Conservation (phyloP, 2,797 vertebrate genomes). For the Pelochelys cantorii region DNA sequence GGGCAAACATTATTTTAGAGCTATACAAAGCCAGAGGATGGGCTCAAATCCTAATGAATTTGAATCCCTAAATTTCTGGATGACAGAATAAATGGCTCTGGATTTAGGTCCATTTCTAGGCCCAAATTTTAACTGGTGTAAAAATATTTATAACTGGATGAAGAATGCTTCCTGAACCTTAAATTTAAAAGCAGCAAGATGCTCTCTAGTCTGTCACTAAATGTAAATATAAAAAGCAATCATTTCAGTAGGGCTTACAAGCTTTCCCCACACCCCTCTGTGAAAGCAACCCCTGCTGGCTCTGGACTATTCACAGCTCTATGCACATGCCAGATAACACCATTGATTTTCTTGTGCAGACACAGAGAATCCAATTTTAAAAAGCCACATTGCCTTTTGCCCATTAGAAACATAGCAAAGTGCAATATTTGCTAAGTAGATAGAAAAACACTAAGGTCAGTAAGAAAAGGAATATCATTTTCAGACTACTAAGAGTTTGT, state of each 20-base stretch:
- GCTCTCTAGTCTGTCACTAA: neutral
- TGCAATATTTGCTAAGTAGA: slow-evolving; percentile 68
- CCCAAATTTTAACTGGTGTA: neutral
- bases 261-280: neutral
- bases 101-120: slow-evolving; percentile 18
- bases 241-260: neutral
- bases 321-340: slow-evolving; percentile 67
- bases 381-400: slow-evolving; percentile 73
- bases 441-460: slow-evolving; percentile 60
- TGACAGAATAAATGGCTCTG: neutral
- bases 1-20: neutral
- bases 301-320: slow-evolving; percentile 40
- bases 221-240: neutral
- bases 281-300: slow-evolving; percentile 51
- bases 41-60: neutral
- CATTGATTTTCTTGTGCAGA: slow-evolving; percentile 73
- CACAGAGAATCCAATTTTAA: slow-evolving; percentile 69
- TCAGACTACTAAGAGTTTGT: neutral
- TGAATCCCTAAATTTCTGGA: neutral
- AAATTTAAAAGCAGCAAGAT: slow-evolving; percentile 24
- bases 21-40: rapidly evolving
- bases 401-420: slow-evolving; percentile 69
- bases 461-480: slow-evolving; percentile 42
- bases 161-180: slow-evolving; percentile 12
- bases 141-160: slow-evolving; percentile 29